Percentiles rank a stretch among this genome's conserved stretches.
Conservation (phyloP, 1,140 invertebrate genomes). For the Orchesella cincta region DNA sequence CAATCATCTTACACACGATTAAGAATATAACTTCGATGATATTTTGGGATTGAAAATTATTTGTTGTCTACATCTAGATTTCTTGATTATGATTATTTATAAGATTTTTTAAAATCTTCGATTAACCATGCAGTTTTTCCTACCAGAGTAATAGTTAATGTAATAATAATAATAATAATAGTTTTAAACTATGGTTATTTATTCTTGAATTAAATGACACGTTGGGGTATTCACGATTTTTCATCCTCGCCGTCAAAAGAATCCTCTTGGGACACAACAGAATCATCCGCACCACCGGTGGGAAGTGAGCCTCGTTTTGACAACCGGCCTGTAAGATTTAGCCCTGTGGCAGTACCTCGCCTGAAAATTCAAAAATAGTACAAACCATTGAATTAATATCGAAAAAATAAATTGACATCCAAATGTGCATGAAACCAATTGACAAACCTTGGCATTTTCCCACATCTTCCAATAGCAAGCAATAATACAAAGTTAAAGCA, state of each 20-base stretch:
- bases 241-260: conserved; percentile 40
- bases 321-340: conserved; percentile 35
- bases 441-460: conserved; percentile 11
- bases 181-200: too few relatives aligned
- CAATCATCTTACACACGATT: too few relatives aligned
- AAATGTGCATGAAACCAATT: background rate
- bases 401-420: background rate
- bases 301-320: conserved; percentile 49
- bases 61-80: too few relatives aligned
- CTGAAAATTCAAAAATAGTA: conserved; percentile 31
- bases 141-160: too few relatives aligned
- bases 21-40: too few relatives aligned
- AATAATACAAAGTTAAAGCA: background rate
- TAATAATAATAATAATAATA: too few relatives aligned
- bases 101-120: too few relatives aligned
- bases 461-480: background rate
- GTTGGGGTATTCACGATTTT: conserved; percentile 26
- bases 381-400: background rate
- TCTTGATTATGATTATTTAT: too few relatives aligned
- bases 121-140: too few relatives aligned
- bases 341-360: conserved; percentile 44
- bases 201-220: too few relatives aligned
- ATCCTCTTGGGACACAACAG: conserved; percentile 43
- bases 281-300: conserved; percentile 41
- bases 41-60: too few relatives aligned